phyloP scores from a whole-genome alignment of 2,888 invertebrate species.

The Oxystoma pomonae region DNA sequence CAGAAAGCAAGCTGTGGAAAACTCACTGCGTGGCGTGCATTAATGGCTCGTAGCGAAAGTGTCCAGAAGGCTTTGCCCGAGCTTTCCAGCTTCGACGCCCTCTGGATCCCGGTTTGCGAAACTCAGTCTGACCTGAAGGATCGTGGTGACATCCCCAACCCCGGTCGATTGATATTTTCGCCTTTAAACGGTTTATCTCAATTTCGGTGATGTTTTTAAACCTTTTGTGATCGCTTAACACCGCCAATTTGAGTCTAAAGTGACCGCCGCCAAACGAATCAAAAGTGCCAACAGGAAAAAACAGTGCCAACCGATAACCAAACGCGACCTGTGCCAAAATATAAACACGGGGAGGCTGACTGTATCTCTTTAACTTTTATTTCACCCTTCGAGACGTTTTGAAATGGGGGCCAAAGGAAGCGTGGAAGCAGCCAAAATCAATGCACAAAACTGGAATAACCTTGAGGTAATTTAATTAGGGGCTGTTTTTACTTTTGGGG shows the following conservation, averaged over 20 bases:
- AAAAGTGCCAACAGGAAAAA: not conserved
- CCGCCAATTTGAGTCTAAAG: no score
- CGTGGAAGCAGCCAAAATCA: conserved; percentile 77
- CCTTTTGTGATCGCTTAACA: conserved; percentile 4
- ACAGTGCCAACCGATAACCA: not conserved
- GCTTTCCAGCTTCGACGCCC: conserved; percentile 31
- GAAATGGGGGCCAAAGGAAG: conserved; percentile 78
- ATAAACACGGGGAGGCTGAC: not conserved
- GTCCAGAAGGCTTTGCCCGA: not conserved
- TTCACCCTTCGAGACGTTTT: conserved; percentile 8
- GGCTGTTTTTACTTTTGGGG: not conserved
- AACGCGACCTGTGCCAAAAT: conserved; percentile 11
- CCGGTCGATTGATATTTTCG: conserved; percentile 29
- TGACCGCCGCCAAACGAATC: conserved; percentile 16
- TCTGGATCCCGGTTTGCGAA: conserved; percentile 41
- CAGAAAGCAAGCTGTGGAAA: no score
- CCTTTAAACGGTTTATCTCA: conserved; percentile 18
- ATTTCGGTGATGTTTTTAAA: conserved; percentile 8
- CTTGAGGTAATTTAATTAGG: conserved; percentile 53
- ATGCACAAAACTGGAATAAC: conserved; percentile 76
- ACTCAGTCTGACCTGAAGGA: conserved; percentile 46
- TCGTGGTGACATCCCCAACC: conserved; percentile 31
- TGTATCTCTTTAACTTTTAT: conserved; percentile 1
- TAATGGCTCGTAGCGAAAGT: conserved; percentile 32
- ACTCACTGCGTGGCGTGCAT: no score